Percentiles rank a stretch among this genome's conserved stretches.
These are phyloP conservation scores for Otolemur crassicaudatus DNA, from an alignment of 2,797 vertebrate species.

Conservation along the genomic window DNA sequence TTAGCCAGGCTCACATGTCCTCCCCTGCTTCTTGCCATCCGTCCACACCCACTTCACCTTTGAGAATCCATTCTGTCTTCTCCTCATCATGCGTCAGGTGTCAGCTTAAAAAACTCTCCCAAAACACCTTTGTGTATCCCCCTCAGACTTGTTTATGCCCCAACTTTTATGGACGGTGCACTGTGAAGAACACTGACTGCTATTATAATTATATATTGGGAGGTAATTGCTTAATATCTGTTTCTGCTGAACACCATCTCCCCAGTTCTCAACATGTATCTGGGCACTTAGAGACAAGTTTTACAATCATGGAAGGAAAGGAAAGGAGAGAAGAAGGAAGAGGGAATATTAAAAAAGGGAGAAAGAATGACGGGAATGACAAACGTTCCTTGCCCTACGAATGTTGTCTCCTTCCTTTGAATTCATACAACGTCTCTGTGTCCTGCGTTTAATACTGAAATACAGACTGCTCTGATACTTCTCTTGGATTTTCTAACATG, in stretches of 20 bases:
- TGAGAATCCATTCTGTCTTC: neutral
- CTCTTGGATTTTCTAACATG: neutral
- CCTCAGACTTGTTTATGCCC: neutral
- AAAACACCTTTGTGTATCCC: neutral
- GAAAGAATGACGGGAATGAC: neutral
- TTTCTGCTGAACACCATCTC: neutral
- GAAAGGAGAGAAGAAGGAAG: neutral
- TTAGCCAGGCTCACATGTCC: neutral
- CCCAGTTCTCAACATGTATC: neutral
- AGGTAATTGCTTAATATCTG: neutral
- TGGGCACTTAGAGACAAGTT: neutral
- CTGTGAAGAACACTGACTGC: neutral
- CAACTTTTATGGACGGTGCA: neutral
- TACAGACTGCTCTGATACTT: neutral
- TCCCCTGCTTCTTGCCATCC: neutral
- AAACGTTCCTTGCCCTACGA: neutral
- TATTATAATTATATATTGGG: neutral
- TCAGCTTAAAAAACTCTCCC: neutral
- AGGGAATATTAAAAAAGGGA: neutral
- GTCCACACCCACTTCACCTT: conserved; percentile 33
- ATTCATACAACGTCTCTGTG: conserved; percentile 1
- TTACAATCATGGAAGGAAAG: neutral
- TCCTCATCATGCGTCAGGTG: neutral
- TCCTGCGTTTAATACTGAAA: neutral
- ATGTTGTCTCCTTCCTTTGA: neutral